Conservation (phyloP, 2,888 invertebrate genomes). For the Scelioninae gen. 2 region DNA sequence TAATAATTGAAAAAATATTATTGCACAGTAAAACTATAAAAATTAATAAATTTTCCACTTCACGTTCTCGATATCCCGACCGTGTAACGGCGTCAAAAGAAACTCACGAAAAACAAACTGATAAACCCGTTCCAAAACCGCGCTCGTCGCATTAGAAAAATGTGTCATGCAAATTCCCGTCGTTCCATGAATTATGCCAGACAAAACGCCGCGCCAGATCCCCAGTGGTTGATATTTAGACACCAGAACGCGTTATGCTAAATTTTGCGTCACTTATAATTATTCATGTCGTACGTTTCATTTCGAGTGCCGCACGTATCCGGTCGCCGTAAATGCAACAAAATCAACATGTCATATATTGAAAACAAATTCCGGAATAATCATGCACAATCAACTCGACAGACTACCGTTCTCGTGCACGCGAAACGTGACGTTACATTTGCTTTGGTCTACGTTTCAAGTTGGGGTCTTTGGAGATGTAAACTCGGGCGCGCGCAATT, state of each 20-base stretch:
- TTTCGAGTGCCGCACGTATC: not conserved
- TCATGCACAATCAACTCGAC: not conserved
- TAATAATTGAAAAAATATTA: too few species aligned
- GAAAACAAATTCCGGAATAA: constrained; percentile 19
- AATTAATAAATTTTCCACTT: too few species aligned
- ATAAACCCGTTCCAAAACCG: too few species aligned
- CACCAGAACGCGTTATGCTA: constrained; percentile 3
- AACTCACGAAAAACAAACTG: too few species aligned
- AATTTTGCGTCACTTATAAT: not conserved
- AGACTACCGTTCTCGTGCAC: too few species aligned
- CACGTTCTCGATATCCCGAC: too few species aligned
- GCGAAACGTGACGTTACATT: too few species aligned
- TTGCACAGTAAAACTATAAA: too few species aligned
- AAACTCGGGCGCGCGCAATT: too few species aligned
- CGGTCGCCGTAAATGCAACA: constrained; percentile 19
- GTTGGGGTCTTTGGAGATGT: too few species aligned
- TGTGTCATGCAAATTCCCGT: not conserved
- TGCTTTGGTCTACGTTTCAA: too few species aligned
- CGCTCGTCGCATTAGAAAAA: not conserved
- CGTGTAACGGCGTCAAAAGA: too few species aligned
- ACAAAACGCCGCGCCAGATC: constrained; percentile 5
- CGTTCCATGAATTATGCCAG: constrained; percentile 7
- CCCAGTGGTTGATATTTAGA: constrained; percentile 7
- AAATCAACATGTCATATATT: constrained; percentile 22
- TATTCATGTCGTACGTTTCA: constrained; percentile 17